Conservation (phyloP, 2,888 invertebrate genomes). For the Koerneria pararmatus region DNA sequence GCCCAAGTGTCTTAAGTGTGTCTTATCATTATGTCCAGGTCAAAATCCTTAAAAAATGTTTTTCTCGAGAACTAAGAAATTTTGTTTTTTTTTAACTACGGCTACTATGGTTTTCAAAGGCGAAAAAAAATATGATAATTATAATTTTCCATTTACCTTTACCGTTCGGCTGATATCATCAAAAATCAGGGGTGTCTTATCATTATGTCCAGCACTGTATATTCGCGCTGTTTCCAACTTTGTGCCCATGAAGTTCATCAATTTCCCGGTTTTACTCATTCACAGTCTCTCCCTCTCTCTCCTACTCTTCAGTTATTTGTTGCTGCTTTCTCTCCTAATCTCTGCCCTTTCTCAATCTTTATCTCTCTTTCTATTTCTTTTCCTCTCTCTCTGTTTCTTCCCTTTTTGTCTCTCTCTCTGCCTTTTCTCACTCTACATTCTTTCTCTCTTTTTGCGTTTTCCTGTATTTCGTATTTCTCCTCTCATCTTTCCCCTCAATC, state of each 20-base stretch:
- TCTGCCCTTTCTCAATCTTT: neutral
- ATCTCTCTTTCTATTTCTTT: neutral
- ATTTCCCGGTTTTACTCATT: neutral
- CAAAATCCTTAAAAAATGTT: too few species aligned
- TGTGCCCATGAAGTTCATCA: constrained; percentile 9
- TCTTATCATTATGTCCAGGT: too few species aligned
- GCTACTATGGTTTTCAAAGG: too few species aligned
- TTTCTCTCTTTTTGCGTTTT: constrained; percentile 2
- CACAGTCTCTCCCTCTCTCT: neutral
- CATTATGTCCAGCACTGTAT: neutral
- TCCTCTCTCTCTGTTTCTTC: constrained; percentile 1
- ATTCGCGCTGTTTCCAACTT: neutral
- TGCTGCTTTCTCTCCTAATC: constrained; percentile 5
- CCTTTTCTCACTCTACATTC: too few species aligned
- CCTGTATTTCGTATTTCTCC: neutral
- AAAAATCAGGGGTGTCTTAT: too few species aligned
- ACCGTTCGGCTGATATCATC: too few species aligned
- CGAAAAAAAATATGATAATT: too few species aligned
- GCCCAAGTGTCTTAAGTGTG: too few species aligned
- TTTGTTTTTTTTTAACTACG: too few species aligned
- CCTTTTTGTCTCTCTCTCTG: constrained; percentile 6
- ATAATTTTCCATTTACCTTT: too few species aligned
- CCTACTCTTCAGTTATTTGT: constrained; percentile 12
- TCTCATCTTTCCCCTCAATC: neutral
- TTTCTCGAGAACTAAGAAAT: too few species aligned